Evolutionary conservation across 2,797 vertebrate genomes (phyloP), one percentile per base, ranked within the genome.

Genomic region (Hippopotamyrus pictus): DNA sequence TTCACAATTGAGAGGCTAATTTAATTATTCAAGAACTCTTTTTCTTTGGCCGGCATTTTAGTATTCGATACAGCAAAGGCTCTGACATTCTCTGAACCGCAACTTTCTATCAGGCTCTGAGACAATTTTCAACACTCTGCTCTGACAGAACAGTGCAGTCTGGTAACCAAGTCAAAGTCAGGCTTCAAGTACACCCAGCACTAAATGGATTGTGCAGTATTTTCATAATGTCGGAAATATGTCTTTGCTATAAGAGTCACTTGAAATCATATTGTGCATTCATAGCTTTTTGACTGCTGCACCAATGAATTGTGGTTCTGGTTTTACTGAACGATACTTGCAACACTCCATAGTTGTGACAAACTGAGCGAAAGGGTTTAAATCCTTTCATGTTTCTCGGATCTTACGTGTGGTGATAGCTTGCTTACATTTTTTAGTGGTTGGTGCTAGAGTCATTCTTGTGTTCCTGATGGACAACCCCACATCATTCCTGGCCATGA

Each of bases 401-500:
- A 79, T 79, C 73, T n/a, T 57, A 14, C 2, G 5, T 44, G 86
- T 22, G 37, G 33, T 25, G 17, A 86, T 5, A 51, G 83, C 29
- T 53, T 73, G 19, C 88, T 89, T 65, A 89, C 88, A 17, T 86
- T 73, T 69, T 48, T 57, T 73, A 44, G 94, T 91, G 11, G 92
- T 90, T 92, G 91, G 91, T 2, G 95, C 96, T 0, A 97, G 92
- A 0, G 95, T 96, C 89, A 97, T 92, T 90, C 96, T 93, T 5
- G 92, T 95, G 92, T 97, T 97, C 19, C 88, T 0, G 54, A 89
- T 90, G 8, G 96, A 97, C 69, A 93, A 84, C 17, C 96, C 96
- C 3, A 96, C 0, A 0, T 96, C 96, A 89, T 97, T 97, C 93
- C 94, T 19, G 3, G 96, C 96, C 54, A 94, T n/a, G 9, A 96